A percentile compares a stretch with the other conserved stretches of the same genome.
Evolutionary conservation across 2,888 invertebrate genomes (phyloP).

Genomic region (Diadromus collaris): DNA sequence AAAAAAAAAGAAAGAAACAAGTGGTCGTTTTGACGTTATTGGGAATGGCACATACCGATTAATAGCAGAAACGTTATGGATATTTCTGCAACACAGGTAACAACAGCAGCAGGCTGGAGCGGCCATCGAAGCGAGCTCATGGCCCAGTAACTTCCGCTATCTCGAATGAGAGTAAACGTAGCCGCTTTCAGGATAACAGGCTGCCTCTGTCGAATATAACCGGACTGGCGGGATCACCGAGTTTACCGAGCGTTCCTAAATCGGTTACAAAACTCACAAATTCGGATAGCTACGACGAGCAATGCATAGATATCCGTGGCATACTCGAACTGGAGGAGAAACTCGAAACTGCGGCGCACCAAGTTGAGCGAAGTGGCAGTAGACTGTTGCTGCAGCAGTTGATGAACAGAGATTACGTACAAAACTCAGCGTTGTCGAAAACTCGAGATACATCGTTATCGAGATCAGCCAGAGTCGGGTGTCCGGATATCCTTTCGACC

Average conservation of each 20-base stretch:
- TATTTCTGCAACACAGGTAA: conserved; percentile 53
- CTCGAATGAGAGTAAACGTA: conserved; percentile 71
- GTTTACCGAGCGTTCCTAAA: conserved; percentile 22
- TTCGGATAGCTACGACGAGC: conserved; percentile 45
- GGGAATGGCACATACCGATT: neutral
- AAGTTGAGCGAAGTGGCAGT: conserved; percentile 61
- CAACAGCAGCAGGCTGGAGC: conserved; percentile 58
- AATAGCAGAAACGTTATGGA: conserved; percentile 13
- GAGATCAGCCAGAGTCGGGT: conserved; percentile 35
- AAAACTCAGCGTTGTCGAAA: conserved; percentile 9
- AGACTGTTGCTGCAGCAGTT: conserved; percentile 83
- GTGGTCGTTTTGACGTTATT: neutral
- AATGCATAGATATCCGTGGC: conserved; percentile 49
- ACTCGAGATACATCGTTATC: conserved; percentile 49
- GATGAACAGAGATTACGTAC: conserved; percentile 73
- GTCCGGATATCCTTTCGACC: conserved; percentile 34
- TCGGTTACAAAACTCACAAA: conserved; percentile 27
- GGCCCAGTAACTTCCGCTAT: conserved; percentile 61
- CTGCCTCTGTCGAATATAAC: conserved; percentile 40
- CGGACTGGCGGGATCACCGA: conserved; percentile 4
- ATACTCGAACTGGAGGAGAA: conserved; percentile 61
- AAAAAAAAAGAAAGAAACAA: conserved; percentile 1
- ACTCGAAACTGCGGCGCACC: conserved; percentile 52
- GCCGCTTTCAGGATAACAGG: conserved; percentile 69
- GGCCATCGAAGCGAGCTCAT: conserved; percentile 74